Percentiles rank a stretch among this genome's conserved stretches.
phyloP scores from a whole-genome alignment of 2,888 invertebrate species.

The Scaptomyza caliginosa region DNA sequence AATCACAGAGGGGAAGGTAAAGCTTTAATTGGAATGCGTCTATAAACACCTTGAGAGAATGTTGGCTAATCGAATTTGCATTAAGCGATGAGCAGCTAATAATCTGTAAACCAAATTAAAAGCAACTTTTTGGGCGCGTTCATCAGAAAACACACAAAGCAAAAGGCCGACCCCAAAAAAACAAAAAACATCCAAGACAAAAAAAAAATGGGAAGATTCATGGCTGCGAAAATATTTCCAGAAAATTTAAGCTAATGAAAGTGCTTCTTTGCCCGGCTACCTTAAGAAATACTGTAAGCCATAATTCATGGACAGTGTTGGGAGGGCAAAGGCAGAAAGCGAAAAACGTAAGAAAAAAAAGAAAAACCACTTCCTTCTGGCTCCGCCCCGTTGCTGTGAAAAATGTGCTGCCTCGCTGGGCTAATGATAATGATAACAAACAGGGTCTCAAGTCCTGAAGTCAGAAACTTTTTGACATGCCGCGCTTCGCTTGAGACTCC shows the following conservation, averaged over 20 bases:
- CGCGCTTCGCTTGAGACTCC: slow-evolving; percentile 38
- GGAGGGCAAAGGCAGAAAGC: slow-evolving; percentile 33
- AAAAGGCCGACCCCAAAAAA: slow-evolving; percentile 33
- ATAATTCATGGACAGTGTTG: slow-evolving; percentile 80
- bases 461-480: slow-evolving; percentile 80
- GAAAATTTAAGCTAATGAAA: slow-evolving; percentile 82
- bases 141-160: slow-evolving; percentile 31
- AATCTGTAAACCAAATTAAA: slow-evolving; percentile 78
- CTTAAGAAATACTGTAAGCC: slow-evolving; percentile 77
- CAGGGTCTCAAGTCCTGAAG: slow-evolving; percentile 71
- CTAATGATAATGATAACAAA: slow-evolving; percentile 81
- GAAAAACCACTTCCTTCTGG: slow-evolving; percentile 10
- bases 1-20: too few species aligned
- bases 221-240: slow-evolving; percentile 72
- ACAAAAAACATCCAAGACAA: slow-evolving; percentile 16
- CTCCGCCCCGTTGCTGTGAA: slow-evolving; percentile 34
- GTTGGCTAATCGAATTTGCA: slow-evolving; percentile 71
- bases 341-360: neutral
- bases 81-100: slow-evolving; percentile 79
- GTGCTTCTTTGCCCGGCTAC: slow-evolving; percentile 52
- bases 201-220: slow-evolving; percentile 2
- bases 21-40: slow-evolving; percentile 16
- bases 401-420: slow-evolving; percentile 50
- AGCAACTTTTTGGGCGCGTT: slow-evolving; percentile 59
- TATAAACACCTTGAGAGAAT: slow-evolving; percentile 52